Percentiles rank a stretch among this genome's conserved stretches.
Conservation (phyloP, 2,888 invertebrate species). For the Cephus spinipes region DNA sequence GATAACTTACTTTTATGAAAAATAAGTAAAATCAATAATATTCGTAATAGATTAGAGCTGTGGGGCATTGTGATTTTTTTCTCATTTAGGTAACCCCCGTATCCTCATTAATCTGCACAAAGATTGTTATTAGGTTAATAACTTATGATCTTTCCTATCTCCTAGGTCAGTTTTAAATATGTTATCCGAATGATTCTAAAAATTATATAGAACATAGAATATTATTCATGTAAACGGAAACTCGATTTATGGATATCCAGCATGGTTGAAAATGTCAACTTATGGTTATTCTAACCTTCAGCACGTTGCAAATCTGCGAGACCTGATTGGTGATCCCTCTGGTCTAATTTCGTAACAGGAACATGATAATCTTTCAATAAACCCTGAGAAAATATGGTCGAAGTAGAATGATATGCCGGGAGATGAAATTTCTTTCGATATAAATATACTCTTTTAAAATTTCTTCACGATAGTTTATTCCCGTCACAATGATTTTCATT, state of each 20-base stretch:
- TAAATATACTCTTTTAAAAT: background rate
- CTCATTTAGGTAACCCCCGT: background rate
- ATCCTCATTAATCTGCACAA: background rate
- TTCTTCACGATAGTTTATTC: background rate
- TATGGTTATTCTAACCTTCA: background rate
- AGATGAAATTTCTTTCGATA: background rate
- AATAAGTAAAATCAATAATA: slow-evolving; percentile 39
- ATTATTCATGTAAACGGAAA: background rate
- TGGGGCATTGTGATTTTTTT: background rate
- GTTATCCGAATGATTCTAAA: background rate
- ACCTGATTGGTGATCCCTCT: background rate
- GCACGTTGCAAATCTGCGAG: background rate
- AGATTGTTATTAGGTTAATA: background rate
- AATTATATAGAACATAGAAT: background rate
- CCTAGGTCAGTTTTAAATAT: background rate
- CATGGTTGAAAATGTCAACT: background rate
- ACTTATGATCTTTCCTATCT: background rate
- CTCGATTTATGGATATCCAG: background rate
- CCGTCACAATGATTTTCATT: background rate
- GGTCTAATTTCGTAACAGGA: background rate
- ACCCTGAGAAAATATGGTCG: background rate
- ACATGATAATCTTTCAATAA: background rate
- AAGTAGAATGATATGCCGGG: background rate
- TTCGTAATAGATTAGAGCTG: slow-evolving; percentile 21
- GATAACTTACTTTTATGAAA: slow-evolving; percentile 40